Conservation (phyloP, 92 coral and sea anemone species). For the Actinernus sp. region DNA sequence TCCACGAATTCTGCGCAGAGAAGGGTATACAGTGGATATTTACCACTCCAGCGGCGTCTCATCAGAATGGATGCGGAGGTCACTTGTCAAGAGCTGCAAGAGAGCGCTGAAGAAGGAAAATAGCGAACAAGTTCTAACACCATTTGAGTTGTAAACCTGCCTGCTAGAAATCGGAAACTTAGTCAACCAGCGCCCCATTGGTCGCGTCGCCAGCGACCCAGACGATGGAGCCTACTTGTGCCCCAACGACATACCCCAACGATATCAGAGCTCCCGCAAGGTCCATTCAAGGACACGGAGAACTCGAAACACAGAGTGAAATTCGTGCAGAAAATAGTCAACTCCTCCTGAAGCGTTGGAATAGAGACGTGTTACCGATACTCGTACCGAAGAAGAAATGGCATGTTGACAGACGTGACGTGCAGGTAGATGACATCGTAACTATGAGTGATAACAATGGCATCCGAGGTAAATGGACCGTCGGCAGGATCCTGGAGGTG, state of each 20-base stretch:
- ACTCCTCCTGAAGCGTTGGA: not conserved
- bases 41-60: conserved; percentile 14
- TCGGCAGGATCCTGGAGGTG: conserved; percentile 3
- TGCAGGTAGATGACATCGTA: conserved; percentile 2
- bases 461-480: conserved; percentile 13
- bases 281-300: not conserved
- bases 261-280: not conserved
- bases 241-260: not conserved
- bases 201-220: not conserved
- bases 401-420: not conserved
- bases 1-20: conserved; percentile 10
- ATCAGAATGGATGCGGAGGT: conserved; percentile 28
- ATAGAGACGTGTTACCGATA: not conserved
- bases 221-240: not conserved
- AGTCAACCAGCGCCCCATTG: not conserved
- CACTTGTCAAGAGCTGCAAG: not conserved
- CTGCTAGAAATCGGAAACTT: not conserved
- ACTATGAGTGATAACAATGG: not conserved
- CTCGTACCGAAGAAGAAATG: not conserved
- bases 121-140: not conserved
- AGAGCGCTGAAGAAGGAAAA: not conserved
- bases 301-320: not conserved
- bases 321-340: no score
- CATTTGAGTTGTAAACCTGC: not conserved
- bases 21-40: conserved; percentile 15